Evolutionary conservation across 2,113 vertebrate species (phyloP).

Genomic region (Zosterops borbonicus): DNA sequence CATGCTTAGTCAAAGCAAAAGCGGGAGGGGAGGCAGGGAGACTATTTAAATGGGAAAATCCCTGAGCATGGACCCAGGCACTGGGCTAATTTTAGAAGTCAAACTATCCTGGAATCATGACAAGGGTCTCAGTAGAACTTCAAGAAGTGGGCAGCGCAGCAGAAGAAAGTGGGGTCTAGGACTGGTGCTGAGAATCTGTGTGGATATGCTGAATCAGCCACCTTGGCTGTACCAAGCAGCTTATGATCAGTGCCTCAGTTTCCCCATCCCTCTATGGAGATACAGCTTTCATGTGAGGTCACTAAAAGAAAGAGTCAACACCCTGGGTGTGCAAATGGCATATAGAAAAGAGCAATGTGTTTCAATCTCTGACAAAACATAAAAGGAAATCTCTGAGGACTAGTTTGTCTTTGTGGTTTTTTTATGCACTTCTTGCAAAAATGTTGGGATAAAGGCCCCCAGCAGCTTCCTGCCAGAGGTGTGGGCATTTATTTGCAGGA

Average conservation of each 20-base stretch:
- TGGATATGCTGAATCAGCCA: background rate
- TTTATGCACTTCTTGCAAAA: background rate
- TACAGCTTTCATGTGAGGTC: background rate
- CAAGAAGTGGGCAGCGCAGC: background rate
- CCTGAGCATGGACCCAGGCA: conserved; percentile 13
- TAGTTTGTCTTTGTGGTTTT: background rate
- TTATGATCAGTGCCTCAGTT: background rate
- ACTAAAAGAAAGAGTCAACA: background rate
- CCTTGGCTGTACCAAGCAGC: background rate
- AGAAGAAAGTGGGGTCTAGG: background rate
- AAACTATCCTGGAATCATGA: background rate
- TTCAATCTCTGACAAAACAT: background rate
- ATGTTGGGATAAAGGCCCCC: background rate
- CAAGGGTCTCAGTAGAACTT: background rate
- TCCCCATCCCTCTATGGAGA: background rate
- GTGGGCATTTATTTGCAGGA: background rate
- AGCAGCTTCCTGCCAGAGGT: background rate
- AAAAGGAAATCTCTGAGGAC: background rate
- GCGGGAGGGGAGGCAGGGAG: background rate
- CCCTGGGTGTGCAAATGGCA: background rate
- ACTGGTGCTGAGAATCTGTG: background rate
- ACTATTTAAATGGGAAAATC: conserved; percentile 61
- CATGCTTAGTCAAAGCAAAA: conserved; percentile 52
- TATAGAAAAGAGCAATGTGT: background rate
- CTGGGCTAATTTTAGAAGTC: conserved; percentile 35